phyloP scores from a whole-genome alignment of 2,113 vertebrate genomes.

The Barnardius zonarius region DNA sequence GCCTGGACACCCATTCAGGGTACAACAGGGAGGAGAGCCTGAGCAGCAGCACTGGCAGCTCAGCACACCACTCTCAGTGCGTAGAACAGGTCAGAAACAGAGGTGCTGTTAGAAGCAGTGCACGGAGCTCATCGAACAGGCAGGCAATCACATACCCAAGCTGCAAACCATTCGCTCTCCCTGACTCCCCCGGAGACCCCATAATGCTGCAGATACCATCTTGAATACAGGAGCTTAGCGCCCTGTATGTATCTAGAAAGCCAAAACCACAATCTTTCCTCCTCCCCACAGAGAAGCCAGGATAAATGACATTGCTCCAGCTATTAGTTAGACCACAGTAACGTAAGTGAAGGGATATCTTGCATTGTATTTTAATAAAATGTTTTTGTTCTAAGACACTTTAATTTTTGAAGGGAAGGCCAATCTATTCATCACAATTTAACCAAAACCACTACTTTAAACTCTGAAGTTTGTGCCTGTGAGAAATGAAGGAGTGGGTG shows the following conservation, averaged over 20 bases:
- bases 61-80: accelerated
- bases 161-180: not conserved
- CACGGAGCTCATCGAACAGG: accelerated
- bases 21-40: not conserved
- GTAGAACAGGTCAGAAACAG: not conserved
- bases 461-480: not conserved
- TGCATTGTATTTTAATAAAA: not conserved
- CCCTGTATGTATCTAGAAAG: not conserved
- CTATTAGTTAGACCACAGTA: not conserved
- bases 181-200: not conserved
- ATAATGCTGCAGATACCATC: not conserved
- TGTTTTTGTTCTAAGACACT: not conserved
- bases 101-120: not conserved
- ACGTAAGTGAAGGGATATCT: not conserved
- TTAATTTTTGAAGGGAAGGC: not conserved
- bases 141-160: not conserved
- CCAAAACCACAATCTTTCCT: not conserved
- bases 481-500: conserved; percentile 8
- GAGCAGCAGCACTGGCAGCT: not conserved
- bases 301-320: not conserved
- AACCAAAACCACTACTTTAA: not conserved
- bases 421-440: not conserved
- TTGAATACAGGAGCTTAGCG: not conserved
- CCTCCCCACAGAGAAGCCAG: not conserved
- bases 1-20: too few relatives aligned